These are phyloP conservation scores for Dolichallabes microphthalmus DNA, from an alignment of 2,113 vertebrate genomes.

Conservation along the genomic window DNA sequence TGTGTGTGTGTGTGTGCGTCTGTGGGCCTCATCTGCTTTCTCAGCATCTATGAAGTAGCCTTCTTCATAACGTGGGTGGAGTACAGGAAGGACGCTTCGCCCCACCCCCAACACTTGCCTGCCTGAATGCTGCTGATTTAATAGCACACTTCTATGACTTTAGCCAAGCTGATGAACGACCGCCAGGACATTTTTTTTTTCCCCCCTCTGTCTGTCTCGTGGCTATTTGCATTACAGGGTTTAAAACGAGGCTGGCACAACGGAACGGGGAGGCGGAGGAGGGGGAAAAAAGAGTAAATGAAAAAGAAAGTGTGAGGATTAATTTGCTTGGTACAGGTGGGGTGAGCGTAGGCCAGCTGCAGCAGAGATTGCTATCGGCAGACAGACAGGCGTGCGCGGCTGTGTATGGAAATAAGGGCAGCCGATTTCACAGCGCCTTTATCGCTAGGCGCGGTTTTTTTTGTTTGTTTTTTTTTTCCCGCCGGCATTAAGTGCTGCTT, in stretches of 20 bases:
- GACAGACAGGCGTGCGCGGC: slow-evolving; percentile 31
- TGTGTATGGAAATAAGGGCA: slow-evolving; percentile 49
- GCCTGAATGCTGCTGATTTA: slow-evolving; percentile 32
- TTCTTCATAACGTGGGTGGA: background rate
- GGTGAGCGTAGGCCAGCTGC: slow-evolving; percentile 50
- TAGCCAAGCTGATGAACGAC: slow-evolving; percentile 44
- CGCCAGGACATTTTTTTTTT: slow-evolving; percentile 56
- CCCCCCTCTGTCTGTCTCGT: slow-evolving; percentile 26
- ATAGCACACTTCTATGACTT: slow-evolving; percentile 44
- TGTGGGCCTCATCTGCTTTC: background rate
- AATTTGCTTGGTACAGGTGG: slow-evolving; percentile 47
- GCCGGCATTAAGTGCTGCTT: slow-evolving; percentile 28
- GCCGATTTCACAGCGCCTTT: slow-evolving; percentile 29
- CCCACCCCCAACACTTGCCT: background rate
- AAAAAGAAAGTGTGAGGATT: slow-evolving; percentile 53
- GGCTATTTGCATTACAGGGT: slow-evolving; percentile 60
- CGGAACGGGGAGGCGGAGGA: background rate
- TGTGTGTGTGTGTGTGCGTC: background rate
- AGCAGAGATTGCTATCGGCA: slow-evolving; percentile 47
- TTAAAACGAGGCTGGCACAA: slow-evolving; percentile 5
- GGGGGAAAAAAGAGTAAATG: background rate
- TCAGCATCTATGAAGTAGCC: slow-evolving; percentile 17
- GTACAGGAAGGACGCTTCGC: background rate
- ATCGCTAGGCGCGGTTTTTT: slow-evolving; percentile 24
- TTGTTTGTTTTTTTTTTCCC: background rate